A percentile compares a stretch with the other conserved stretches of the same genome.
Conservation (phyloP, 1,140 invertebrate species). For the Rhagoletis zephyria region DNA sequence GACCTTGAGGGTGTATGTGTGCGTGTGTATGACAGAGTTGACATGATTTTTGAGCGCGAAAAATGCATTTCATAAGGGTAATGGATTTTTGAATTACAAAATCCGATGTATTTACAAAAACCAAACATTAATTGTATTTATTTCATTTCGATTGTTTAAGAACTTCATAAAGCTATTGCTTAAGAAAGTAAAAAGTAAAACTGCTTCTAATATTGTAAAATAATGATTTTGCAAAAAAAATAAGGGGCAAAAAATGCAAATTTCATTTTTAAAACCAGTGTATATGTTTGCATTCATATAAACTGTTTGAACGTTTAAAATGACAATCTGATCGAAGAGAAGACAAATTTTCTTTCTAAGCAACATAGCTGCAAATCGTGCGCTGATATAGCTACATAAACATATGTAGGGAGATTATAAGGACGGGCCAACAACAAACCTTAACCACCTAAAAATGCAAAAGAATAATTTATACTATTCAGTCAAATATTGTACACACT, state of each 20-base stretch:
- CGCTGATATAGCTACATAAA: too few relatives aligned
- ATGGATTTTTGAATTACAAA: slow-evolving; percentile 21
- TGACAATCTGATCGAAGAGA: not conserved
- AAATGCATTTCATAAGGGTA: not conserved
- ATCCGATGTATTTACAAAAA: not conserved
- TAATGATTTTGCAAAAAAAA: not conserved
- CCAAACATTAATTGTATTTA: not conserved
- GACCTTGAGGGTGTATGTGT: not conserved
- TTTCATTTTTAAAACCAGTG: slow-evolving; percentile 4
- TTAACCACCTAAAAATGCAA: not conserved
- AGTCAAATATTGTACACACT: not conserved
- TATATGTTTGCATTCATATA: not conserved
- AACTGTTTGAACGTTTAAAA: not conserved
- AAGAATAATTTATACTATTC: not conserved
- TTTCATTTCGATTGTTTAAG: slow-evolving; percentile 27
- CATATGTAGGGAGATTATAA: too few relatives aligned
- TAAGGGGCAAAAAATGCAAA: slow-evolving; percentile 27
- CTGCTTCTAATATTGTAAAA: slow-evolving; percentile 21
- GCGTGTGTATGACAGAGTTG: not conserved
- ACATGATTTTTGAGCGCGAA: not conserved
- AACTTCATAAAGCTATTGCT: not conserved
- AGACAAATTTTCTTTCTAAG: too few relatives aligned
- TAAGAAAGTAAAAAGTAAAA: slow-evolving; percentile 38
- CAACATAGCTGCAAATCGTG: too few relatives aligned
- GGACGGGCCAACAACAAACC: not conserved